A percentile compares a stretch with the other conserved stretches of the same genome.
Conservation (phyloP, 2,113 vertebrate species). For the Lota lota region DNA sequence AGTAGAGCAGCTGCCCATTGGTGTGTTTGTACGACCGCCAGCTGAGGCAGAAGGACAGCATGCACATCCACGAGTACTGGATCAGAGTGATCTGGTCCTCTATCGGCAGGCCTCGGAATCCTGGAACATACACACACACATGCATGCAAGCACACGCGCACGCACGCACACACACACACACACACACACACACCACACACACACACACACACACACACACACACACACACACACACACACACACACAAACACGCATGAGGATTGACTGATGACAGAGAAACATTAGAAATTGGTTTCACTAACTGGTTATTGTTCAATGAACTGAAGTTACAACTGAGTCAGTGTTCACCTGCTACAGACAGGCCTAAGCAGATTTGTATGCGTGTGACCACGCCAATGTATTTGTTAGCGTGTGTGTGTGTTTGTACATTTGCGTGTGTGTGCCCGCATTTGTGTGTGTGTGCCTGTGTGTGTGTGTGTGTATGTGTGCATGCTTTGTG, state of each 20-base stretch:
- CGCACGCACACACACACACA: too few species aligned
- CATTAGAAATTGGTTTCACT: neutral
- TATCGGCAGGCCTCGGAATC: slow-evolving; percentile 96
- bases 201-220: slow-evolving; percentile 23
- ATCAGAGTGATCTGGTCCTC: slow-evolving; percentile 99
- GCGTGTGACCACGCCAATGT: neutral
- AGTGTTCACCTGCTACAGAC: too few species aligned
- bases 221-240: neutral
- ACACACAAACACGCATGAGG: neutral
- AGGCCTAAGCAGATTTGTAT: neutral
- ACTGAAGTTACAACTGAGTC: slow-evolving; percentile 8
- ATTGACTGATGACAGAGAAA: slow-evolving; percentile 10
- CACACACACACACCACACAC: too few species aligned
- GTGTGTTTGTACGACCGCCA: slow-evolving; percentile 99
- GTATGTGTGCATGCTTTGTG: too few species aligned
- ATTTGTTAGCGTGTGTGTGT: neutral
- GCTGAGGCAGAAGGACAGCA: slow-evolving; percentile 97
- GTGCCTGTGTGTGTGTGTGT: neutral
- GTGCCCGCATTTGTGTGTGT: neutral
- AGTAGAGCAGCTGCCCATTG: slow-evolving; percentile 98
- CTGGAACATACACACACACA: slow-evolving; percentile 65
- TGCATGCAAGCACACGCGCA: slow-evolving; percentile 17
- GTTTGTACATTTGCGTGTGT: neutral
- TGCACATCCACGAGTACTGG: slow-evolving; percentile 99
- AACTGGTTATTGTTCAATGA: neutral